Base-by-base conservation (phyloP, 2,113 vertebrate genomes). In the Columba janthina region DNA sequence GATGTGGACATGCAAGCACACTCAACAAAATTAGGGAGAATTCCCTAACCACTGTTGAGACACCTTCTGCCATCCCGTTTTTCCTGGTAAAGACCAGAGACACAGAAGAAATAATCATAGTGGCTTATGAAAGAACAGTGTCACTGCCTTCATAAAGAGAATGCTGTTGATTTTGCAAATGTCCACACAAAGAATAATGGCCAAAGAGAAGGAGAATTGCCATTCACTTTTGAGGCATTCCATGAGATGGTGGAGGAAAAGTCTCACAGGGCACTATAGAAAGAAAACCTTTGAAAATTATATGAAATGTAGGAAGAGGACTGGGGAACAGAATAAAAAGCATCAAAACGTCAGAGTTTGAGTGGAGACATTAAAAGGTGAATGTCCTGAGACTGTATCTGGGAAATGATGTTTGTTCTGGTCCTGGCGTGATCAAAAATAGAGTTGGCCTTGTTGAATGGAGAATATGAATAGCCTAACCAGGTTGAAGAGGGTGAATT, bases 121-220 rank as follows among this genome's bases (percentile, higher is more conserved):
- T 53, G 29, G 67, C 70, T 96, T 88, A 78, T 81, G 93, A 94
- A 96, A 75, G 67, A 80, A 53, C 31, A 75, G 44, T 65, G 66
- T 73, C 62, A 67, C 77, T 85, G 74, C 54, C 46, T 91, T 91
- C 83, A 48, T 76, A 58, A 90, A 71, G 51, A 85, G 56, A 38
- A 50, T 87, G 70, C 57, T 87, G 92, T 57, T 94, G 94, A 76
- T 94, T 93, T 96, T 21, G 24, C 67, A 94, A 75, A 83, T 25
- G 28, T 73, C 34, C 29, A 15, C 28, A 26, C 58, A 57, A 76
- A 67, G 70, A 67, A 31, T 65, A 86, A 85, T 40, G 61, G 69
- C 32, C 12, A 32, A 96, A 90, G 74, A 89, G 88, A 67, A 78
- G 36, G 54, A 9, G 46, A 81, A 70, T 64, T 4, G 2, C 82